Evolutionary conservation across 2,113 vertebrate species (phyloP), one percentile per base, ranked within the genome.

Genomic region (Atractosteus spatula): DNA sequence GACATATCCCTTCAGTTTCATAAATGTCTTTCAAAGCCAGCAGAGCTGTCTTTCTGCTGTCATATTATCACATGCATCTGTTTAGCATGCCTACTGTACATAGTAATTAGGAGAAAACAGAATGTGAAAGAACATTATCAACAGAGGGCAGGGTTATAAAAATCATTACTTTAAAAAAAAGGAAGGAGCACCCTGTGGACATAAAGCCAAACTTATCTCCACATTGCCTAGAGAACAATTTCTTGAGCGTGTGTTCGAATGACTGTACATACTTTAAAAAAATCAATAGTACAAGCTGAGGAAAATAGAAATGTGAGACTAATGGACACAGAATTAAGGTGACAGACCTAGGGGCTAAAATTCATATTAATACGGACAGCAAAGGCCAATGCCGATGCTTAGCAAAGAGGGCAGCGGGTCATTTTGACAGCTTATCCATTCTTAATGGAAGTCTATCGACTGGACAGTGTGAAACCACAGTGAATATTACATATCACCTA

Each of bases 361-460:
- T 89, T 87, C 87, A 83, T 93, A 91, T 94, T 93, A 92, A 93
- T 93, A 94, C 80, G 84, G 86, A 87, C 85, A 86, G 85, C 82
- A 71, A 76, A 87, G 89, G 90, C 89, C 89, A 29, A 84, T 84
- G 77, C 75, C 82, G 87, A 87, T 89, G 70, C 82, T 88, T 80
- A 74, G 73, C 86, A 80, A 81, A 62, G 88, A 87, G 93, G 92
- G 90, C 83, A 89, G 74, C 64, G 7, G 89, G 89, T 88, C 92
- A 90, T 84, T 90, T 85, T 91, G 85, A 92, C 84, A 82, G 87
- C 85, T 80, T 81, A 75, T 89, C 80, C 81, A 84, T 85, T 89
- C 85, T 88, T 98, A 96, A 97, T 97, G 95, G 95, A 92, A 82
- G 75, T 54, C 57, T 93, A 95, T 96, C 91, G 95, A 96, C 94